phyloP scores from a whole-genome alignment of 1,140 invertebrate species.

The Nasonia longicornis region DNA sequence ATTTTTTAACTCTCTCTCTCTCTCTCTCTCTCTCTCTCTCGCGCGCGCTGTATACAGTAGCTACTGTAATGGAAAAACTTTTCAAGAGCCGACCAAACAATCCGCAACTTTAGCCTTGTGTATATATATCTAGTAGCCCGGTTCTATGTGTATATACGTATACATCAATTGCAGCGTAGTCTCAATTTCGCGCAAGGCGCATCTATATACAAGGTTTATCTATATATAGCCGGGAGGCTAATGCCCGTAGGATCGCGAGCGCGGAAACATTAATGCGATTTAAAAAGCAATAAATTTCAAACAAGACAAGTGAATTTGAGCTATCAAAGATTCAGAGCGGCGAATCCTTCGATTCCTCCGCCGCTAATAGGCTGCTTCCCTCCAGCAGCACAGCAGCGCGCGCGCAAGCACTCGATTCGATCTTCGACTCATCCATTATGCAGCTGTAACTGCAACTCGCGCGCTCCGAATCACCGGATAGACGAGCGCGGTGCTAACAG shows the following conservation, averaged over 20 bases:
- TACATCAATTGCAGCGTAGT: background rate
- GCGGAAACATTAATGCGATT: background rate
- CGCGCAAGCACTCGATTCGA: background rate
- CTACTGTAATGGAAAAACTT: background rate
- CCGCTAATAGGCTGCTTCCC: no score
- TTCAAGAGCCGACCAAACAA: background rate
- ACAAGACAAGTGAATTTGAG: background rate
- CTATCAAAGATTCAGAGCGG: background rate
- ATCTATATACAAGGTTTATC: no score
- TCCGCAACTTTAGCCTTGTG: background rate
- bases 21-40: background rate
- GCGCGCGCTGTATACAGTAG: background rate
- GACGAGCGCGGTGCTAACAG: no score
- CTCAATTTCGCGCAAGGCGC: background rate
- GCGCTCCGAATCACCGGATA: no score
- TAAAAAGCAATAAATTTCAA: background rate
- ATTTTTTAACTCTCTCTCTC: conserved; percentile 2
- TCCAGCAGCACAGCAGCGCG: no score
- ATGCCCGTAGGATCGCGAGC: background rate
- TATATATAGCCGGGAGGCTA: background rate
- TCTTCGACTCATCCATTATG: conserved; percentile 1
- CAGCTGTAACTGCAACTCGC: background rate
- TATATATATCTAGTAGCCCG: background rate
- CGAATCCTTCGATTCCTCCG: background rate
- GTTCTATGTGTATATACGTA: background rate